These are phyloP conservation scores for Heteromurus nitidus DNA, from an alignment of 2,888 invertebrate genomes.

Conservation along the genomic window DNA sequence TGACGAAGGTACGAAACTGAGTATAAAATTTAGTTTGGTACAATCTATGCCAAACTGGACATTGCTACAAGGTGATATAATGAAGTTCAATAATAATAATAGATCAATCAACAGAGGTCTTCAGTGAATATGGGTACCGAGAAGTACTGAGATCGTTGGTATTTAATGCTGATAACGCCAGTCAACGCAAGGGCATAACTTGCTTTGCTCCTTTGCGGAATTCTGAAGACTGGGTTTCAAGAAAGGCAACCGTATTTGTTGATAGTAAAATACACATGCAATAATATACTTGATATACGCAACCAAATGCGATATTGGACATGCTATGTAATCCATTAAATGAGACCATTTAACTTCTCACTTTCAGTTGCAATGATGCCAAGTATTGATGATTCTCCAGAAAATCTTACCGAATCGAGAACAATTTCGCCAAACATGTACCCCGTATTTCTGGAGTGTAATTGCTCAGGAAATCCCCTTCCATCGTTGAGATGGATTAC, in stretches of 20 bases:
- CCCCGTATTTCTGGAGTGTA: slow-evolving; percentile 13
- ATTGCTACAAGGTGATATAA: not conserved
- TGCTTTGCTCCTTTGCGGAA: slow-evolving; percentile 55
- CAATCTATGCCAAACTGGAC: not conserved
- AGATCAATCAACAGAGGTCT: slow-evolving; percentile 17
- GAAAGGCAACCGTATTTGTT: slow-evolving; percentile 22
- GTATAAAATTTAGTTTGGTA: not conserved
- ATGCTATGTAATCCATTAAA: too few species aligned
- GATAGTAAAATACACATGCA: slow-evolving; percentile 27
- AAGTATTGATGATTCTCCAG: slow-evolving; percentile 17
- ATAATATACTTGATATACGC: too few species aligned
- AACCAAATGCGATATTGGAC: too few species aligned
- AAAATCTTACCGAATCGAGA: not conserved
- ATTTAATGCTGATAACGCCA: too few species aligned
- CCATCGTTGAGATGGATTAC: slow-evolving; percentile 52
- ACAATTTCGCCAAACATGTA: not conserved
- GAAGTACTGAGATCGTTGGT: slow-evolving; percentile 44
- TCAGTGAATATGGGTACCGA: slow-evolving; percentile 38
- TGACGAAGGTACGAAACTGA: not conserved
- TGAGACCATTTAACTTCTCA: not conserved
- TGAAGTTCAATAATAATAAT: not conserved
- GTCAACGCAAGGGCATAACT: slow-evolving; percentile 14
- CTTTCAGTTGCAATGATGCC: slow-evolving; percentile 41
- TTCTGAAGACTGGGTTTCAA: slow-evolving; percentile 17
- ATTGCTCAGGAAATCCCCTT: slow-evolving; percentile 50